Conservation (phyloP, 2,888 invertebrate species). For the Mimumesa dahlbomi region DNA sequence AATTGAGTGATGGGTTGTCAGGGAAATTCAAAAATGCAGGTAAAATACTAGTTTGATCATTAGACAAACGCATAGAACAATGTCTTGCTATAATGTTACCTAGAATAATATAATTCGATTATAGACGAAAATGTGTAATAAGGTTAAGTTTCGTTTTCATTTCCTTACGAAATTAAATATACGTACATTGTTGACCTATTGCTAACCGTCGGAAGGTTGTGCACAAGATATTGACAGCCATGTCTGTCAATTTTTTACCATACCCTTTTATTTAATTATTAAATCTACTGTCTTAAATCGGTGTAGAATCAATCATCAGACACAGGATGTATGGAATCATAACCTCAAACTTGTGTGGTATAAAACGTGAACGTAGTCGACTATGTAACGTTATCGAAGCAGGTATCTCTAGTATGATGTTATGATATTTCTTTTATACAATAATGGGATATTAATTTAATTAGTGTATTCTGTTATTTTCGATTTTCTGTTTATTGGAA, state of each 20-base stretch:
- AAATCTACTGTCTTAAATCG: too few relatives aligned
- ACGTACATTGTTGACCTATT: constrained; percentile 38
- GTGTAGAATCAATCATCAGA: too few relatives aligned
- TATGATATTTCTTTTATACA: too few relatives aligned
- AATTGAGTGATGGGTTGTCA: background rate
- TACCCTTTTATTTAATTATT: too few relatives aligned
- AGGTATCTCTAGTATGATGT: too few relatives aligned
- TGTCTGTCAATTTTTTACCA: too few relatives aligned
- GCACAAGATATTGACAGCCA: constrained; percentile 59
- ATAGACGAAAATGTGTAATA: background rate
- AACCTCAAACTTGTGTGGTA: too few relatives aligned
- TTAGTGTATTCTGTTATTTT: too few relatives aligned
- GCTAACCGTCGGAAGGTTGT: constrained; percentile 43
- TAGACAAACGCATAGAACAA: constrained; percentile 21
- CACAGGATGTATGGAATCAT: too few relatives aligned
- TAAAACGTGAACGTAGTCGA: too few relatives aligned
- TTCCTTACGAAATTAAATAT: constrained; percentile 2
- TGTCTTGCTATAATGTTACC: constrained; percentile 31
- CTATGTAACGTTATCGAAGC: too few relatives aligned
- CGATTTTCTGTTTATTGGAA: constrained; percentile 38
- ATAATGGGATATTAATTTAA: too few relatives aligned
- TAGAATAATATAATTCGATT: constrained; percentile 11
- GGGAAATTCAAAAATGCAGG: background rate
- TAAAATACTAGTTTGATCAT: background rate
- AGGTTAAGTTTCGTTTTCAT: constrained; percentile 27